A percentile compares a stretch with the other conserved stretches of the same genome.
phyloP scores from a whole-genome alignment of 2,888 invertebrate genomes.

The Tinea trinotella region DNA sequence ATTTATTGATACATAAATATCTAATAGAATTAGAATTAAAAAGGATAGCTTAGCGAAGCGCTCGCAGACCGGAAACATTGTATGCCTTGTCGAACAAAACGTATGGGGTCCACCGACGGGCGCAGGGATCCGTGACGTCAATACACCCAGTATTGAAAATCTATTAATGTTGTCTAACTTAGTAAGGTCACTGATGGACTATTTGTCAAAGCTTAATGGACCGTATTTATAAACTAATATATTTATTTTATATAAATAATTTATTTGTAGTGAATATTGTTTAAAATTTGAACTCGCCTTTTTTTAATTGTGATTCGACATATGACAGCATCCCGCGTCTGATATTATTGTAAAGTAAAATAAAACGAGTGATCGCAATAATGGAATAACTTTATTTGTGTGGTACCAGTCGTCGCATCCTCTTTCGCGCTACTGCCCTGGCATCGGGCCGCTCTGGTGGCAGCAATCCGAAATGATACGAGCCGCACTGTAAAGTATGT shows the following conservation, averaged over 20 bases:
- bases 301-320: no score
- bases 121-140: slow-evolving; percentile 43
- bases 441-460: no score
- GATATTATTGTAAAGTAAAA: no score
- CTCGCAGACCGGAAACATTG: slow-evolving; percentile 37
- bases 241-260: not conserved
- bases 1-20: slow-evolving; percentile 7
- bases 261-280: not conserved
- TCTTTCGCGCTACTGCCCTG: no score
- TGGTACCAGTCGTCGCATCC: no score
- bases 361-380: no score
- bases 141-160: slow-evolving; percentile 2
- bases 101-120: slow-evolving; percentile 44
- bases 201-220: slow-evolving; percentile 39
- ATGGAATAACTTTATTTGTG: no score
- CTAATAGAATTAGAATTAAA: slow-evolving; percentile 12
- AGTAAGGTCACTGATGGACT: slow-evolving; percentile 12
- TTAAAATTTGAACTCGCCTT: no score
- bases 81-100: slow-evolving; percentile 38
- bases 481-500: no score
- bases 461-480: no score
- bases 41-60: slow-evolving; percentile 18
- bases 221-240: slow-evolving; percentile 28
- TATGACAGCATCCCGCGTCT: no score
- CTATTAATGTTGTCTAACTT: slow-evolving; percentile 15